Evolutionary conservation across 2,113 vertebrate species (phyloP), one percentile per base, ranked within the genome.

Genomic region (Rafetus swinhoei): DNA sequence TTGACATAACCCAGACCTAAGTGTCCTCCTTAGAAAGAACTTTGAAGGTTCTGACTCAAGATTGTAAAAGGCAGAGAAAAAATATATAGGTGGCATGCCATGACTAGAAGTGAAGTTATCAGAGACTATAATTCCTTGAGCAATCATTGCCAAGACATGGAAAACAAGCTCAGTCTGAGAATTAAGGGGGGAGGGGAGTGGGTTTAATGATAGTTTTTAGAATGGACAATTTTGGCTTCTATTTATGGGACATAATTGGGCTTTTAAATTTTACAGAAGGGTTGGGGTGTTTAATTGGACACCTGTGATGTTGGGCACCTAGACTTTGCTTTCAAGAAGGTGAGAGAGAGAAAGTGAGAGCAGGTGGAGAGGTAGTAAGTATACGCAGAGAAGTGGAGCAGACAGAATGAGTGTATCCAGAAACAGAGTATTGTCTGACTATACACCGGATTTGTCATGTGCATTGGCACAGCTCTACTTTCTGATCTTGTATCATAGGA

Each of bases 91-190:
- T 87, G 62, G 14, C 54, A 57, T 80, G 79, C 56, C 1, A 83
- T 35, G 53, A 86, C 24, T 55, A 21, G 83, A 45, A 60, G 55
- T 35, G 45, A 82, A 87, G 88, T 88, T 52, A 85, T 62, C 55
- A 35, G 95, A 80, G 83, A 52, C 18, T 87, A 88, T 27, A 55
- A 54, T 92, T 92, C 79, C 77, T 89, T 32, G 11, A 3, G 79
- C 45, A 32, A 32, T 91, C 32, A 62, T 86, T 53, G n/a, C 50
- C 84, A 32, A 87, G 83, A 69, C 53, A 90, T 52, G 45, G n/a
- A 86, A 93, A 84, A 85, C 7, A 72, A 59, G 11, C 4, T 93
- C 62, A 25, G 32, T 86, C 77, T 3, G 18, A n/a, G 24, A 19
- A 1, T 62, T 45, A 94, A 45, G 86, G 50, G 19, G 29, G 81